These are phyloP conservation scores for Paramisgurnus dabryanus DNA, from an alignment of 2,113 vertebrate genomes.

Conservation along the genomic window DNA sequence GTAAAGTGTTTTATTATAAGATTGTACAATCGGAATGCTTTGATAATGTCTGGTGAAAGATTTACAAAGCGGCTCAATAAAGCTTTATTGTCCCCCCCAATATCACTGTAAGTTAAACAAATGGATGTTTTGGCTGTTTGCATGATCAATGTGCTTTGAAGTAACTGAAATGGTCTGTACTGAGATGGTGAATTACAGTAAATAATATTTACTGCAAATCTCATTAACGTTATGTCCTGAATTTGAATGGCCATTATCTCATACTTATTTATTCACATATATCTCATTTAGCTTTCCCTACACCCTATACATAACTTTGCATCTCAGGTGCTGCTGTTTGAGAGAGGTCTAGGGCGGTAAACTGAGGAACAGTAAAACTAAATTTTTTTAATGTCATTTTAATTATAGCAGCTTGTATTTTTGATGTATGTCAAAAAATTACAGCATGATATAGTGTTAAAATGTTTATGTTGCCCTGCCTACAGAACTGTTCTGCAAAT, in stretches of 20 bases:
- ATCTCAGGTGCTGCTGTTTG: neutral
- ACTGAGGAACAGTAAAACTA: too few species aligned
- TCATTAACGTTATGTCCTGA: too few species aligned
- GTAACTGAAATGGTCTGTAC: neutral
- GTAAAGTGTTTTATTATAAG: slow-evolving; percentile 1
- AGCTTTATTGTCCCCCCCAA: neutral
- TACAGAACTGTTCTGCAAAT: slow-evolving; percentile 53
- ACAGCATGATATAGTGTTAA: slow-evolving; percentile 59
- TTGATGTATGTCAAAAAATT: slow-evolving; percentile 7
- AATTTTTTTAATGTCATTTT: neutral
- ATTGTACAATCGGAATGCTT: neutral
- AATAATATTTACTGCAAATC: neutral
- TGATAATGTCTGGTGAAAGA: neutral
- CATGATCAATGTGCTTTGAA: neutral
- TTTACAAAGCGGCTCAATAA: neutral
- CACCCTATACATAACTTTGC: neutral
- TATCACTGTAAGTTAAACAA: neutral
- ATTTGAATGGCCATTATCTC: too few species aligned
- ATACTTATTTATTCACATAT: neutral
- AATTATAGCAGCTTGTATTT: neutral
- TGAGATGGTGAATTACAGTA: neutral
- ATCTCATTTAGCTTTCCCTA: neutral
- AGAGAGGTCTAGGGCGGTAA: neutral
- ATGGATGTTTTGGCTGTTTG: neutral
- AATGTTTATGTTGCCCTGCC: slow-evolving; percentile 58